Conservation (phyloP, 2,888 invertebrate species). For the Sarcophaga carnaria region DNA sequence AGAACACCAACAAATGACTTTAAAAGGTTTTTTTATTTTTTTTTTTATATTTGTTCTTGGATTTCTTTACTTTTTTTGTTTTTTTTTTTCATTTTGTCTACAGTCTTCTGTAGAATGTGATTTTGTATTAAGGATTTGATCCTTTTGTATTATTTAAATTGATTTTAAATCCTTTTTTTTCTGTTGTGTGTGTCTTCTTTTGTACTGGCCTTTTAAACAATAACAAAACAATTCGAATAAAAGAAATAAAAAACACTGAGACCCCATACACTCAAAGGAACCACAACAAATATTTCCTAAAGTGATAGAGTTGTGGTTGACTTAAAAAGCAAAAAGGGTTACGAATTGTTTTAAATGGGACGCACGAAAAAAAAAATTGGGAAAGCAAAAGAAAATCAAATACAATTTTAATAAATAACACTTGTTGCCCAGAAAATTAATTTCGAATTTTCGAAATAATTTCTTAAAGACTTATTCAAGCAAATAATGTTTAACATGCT, state of each 20-base stretch:
- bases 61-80: too few relatives aligned
- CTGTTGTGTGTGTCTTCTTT: neutral
- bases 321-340: slow-evolving; percentile 10
- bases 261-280: neutral
- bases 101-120: slow-evolving; percentile 43
- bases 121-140: slow-evolving; percentile 60
- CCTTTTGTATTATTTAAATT: slow-evolving; percentile 65
- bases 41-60: neutral
- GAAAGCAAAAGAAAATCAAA: neutral
- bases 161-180: slow-evolving; percentile 56
- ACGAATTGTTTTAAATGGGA: too few relatives aligned
- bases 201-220: slow-evolving; percentile 38
- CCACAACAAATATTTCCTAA: neutral
- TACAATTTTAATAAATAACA: slow-evolving; percentile 28
- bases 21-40: neutral
- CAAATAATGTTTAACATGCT: neutral
- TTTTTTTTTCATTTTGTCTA: neutral
- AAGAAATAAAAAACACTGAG: neutral
- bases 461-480: slow-evolving; percentile 33
- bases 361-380: neutral
- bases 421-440: slow-evolving; percentile 53
- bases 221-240: neutral
- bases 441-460: slow-evolving; percentile 31
- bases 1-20: slow-evolving; percentile 28
- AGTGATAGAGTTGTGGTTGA: slow-evolving; percentile 18